Conservation (phyloP, 2,888 invertebrate genomes). For the Poecilobothrus nobilitatus region DNA sequence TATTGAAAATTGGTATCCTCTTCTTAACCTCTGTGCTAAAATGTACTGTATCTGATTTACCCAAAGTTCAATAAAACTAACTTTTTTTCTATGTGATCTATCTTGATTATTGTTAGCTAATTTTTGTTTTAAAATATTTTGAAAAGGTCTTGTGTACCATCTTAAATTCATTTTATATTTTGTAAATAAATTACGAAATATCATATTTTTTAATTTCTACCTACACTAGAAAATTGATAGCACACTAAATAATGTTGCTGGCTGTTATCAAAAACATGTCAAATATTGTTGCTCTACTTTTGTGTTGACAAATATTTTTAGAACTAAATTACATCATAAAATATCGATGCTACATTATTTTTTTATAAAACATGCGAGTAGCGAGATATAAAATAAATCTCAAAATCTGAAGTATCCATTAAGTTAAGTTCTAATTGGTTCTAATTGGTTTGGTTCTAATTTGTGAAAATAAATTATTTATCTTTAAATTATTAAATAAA, state of each 20-base stretch:
- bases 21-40: slow-evolving; percentile 4
- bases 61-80: neutral
- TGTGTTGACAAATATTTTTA: too few relatives aligned
- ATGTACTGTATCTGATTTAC: neutral
- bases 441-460: too few relatives aligned
- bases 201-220: neutral
- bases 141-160: neutral
- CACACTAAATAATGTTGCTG: neutral
- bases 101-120: slow-evolving; percentile 1
- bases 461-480: too few relatives aligned
- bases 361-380: too few relatives aligned
- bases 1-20: neutral
- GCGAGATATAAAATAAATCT: too few relatives aligned
- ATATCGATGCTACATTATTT: too few relatives aligned
- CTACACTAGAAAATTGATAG: neutral
- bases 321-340: too few relatives aligned
- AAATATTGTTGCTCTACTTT: neutral
- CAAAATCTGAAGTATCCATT: too few relatives aligned
- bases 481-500: too few relatives aligned
- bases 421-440: too few relatives aligned
- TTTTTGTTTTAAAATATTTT: neutral
- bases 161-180: slow-evolving; percentile 1
- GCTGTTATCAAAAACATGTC: neutral
- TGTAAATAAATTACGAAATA: neutral
- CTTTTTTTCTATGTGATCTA: neutral